A percentile compares a stretch with the other conserved stretches of the same genome.
phyloP scores from a whole-genome alignment of 53 echinoderm and acorn worm genomes.

The Arbacia lixula region DNA sequence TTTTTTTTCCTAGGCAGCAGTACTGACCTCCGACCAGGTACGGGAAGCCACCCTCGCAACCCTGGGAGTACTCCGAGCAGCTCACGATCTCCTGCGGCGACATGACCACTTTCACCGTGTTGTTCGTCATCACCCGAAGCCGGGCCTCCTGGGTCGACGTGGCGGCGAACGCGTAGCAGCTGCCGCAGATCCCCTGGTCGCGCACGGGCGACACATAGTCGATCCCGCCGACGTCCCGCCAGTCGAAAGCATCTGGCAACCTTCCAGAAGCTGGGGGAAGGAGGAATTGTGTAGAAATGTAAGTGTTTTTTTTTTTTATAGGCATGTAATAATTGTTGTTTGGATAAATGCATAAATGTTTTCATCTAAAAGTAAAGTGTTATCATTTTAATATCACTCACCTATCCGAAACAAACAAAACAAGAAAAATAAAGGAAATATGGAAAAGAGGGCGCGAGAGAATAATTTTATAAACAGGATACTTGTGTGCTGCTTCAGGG shows the following conservation, averaged over 20 bases:
- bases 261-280: slow-evolving; percentile 59
- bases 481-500: no score
- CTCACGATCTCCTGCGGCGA: slow-evolving; percentile 78
- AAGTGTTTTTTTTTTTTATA: no score
- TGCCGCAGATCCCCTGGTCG: slow-evolving; percentile 75
- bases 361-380: no score
- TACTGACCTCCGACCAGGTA: slow-evolving; percentile 72
- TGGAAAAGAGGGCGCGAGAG: no score
- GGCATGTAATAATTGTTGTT: no score
- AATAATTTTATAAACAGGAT: no score
- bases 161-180: slow-evolving; percentile 77
- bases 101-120: slow-evolving; percentile 65
- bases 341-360: no score
- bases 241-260: slow-evolving; percentile 70
- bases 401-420: no score
- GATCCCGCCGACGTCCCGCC: slow-evolving; percentile 73
- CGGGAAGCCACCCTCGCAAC: slow-evolving; percentile 76
- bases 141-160: slow-evolving; percentile 74
- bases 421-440: no score
- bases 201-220: slow-evolving; percentile 71
- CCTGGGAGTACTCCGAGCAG: slow-evolving; percentile 77
- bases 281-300: no score
- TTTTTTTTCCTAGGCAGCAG: no score
- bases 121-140: slow-evolving; percentile 79
- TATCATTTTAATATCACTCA: no score